Conservation (phyloP, 2,113 vertebrate species). For the Macroglossus sobrinus region DNA sequence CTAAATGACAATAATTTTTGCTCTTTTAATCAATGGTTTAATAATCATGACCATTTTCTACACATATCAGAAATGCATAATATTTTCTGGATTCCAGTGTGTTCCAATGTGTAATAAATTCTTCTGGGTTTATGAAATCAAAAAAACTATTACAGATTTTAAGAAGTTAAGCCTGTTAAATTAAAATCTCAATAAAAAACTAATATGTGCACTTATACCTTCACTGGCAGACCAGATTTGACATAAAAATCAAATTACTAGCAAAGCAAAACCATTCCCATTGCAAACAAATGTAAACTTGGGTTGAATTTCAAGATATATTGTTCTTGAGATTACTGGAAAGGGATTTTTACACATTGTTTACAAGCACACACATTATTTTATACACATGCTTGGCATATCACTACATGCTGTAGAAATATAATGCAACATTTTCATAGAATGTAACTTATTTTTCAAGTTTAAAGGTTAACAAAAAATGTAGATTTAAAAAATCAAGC, state of each 20-base stretch:
- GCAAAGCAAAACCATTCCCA: neutral
- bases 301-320: neutral
- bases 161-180: neutral
- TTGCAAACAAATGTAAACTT: slow-evolving; percentile 11
- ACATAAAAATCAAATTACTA: slow-evolving; percentile 29
- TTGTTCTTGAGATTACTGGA: neutral
- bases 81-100: neutral
- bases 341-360: neutral
- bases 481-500: neutral
- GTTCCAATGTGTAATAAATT: neutral
- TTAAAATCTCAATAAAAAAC: slow-evolving; percentile 13
- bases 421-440: slow-evolving; percentile 43
- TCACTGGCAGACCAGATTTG: slow-evolving; percentile 29
- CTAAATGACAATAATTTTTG: neutral
- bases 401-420: slow-evolving; percentile 40
- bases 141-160: slow-evolving; percentile 27
- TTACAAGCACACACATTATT: neutral
- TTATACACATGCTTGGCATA: neutral
- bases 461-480: slow-evolving; percentile 24
- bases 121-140: neutral
- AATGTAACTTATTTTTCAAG: slow-evolving; percentile 59
- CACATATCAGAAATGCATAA: neutral
- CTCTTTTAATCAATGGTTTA: slow-evolving; percentile 24
- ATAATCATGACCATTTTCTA: neutral
- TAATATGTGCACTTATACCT: neutral